Percentiles rank a stretch among this genome's conserved stretches.
Conservation (phyloP, 2,888 invertebrate species). For the Myathropa florea region DNA sequence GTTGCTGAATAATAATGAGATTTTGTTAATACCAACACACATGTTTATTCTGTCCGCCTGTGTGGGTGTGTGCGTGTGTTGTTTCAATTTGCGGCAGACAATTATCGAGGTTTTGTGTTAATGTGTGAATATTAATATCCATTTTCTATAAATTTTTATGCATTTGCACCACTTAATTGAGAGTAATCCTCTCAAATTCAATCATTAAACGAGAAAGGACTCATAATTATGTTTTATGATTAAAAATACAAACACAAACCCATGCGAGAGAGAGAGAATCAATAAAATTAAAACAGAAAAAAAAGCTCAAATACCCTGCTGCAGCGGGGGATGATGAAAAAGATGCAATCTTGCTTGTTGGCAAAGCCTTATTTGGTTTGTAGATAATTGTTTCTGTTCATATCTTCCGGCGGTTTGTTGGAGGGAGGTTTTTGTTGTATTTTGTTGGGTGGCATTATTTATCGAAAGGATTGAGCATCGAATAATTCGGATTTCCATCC, state of each 20-base stretch:
- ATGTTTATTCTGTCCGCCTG: neutral
- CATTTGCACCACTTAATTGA: slow-evolving; percentile 56
- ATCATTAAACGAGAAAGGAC: slow-evolving; percentile 33
- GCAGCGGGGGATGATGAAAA: neutral
- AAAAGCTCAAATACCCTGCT: neutral
- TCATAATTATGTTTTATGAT: slow-evolving; percentile 50
- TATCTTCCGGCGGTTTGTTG: neutral
- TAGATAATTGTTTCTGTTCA: neutral
- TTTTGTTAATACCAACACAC: slow-evolving; percentile 4
- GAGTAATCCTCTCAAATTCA: slow-evolving; percentile 51
- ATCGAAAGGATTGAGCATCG: too few relatives aligned
- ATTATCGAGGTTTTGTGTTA: slow-evolving; percentile 38
- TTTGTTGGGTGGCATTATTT: too few relatives aligned
- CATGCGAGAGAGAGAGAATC: neutral
- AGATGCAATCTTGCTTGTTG: slow-evolving; percentile 1
- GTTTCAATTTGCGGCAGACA: slow-evolving; percentile 49
- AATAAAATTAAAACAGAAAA: neutral
- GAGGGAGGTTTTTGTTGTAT: neutral
- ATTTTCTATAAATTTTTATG: slow-evolving; percentile 24
- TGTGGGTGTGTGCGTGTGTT: neutral
- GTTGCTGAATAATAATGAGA: slow-evolving; percentile 40
- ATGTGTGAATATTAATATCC: slow-evolving; percentile 34
- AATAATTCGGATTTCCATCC: too few relatives aligned
- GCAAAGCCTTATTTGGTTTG: neutral
- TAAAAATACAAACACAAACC: slow-evolving; percentile 31